Evolutionary conservation across 2,113 vertebrate species (phyloP).

Genomic region (Nesogale talazaci): DNA sequence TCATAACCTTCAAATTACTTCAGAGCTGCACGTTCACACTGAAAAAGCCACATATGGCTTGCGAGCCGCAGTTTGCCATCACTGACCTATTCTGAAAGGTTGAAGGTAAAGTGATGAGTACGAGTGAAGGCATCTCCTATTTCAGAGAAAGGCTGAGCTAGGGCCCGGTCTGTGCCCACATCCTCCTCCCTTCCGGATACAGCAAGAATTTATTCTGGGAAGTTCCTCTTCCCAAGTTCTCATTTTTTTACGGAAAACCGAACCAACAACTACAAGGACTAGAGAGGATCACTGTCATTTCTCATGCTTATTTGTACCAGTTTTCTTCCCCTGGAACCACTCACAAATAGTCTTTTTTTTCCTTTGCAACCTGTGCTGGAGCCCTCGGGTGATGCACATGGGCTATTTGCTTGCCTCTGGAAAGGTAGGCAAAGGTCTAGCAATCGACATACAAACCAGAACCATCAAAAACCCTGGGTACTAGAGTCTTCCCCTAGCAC

Average conservation of each 20-base stretch:
- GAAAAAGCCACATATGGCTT: too few species aligned
- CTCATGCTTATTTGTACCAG: background rate
- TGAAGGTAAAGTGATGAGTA: slow-evolving; percentile 1
- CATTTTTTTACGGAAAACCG: slow-evolving; percentile 15
- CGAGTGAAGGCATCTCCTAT: background rate
- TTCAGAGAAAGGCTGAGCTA: slow-evolving; percentile 16
- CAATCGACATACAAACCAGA: background rate
- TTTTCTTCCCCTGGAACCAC: slow-evolving; percentile 44
- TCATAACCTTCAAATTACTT: too few species aligned
- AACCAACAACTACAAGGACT: slow-evolving; percentile 15
- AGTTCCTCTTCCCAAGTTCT: slow-evolving; percentile 41
- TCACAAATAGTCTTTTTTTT: background rate
- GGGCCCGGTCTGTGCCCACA: background rate
- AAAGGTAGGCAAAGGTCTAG: background rate
- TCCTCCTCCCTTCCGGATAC: background rate
- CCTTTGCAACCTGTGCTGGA: background rate
- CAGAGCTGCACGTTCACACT: too few species aligned
- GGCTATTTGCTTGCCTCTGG: background rate
- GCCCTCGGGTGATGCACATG: background rate
- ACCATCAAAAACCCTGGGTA: background rate
- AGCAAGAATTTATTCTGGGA: slow-evolving; percentile 48
- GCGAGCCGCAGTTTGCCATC: too few species aligned
- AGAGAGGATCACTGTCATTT: slow-evolving; percentile 25
- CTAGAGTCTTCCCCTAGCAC: background rate
- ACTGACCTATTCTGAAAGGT: slow-evolving; percentile 52